Conservation (phyloP, 2,113 vertebrate genomes). For the Morone chrysops region DNA sequence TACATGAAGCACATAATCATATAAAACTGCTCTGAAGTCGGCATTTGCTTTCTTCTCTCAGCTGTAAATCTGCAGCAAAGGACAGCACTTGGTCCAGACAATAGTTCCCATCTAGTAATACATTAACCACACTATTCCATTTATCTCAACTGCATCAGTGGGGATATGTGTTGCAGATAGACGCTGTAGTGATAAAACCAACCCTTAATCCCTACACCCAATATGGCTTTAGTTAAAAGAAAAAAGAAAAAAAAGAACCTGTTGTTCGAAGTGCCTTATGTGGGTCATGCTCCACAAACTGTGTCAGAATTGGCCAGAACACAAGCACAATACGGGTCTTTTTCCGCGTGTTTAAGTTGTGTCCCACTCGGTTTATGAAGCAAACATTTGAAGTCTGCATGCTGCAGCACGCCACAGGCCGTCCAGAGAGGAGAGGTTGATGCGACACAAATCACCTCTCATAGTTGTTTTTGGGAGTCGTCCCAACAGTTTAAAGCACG, state of each 20-base stretch:
- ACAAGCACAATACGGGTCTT: conserved; percentile 27
- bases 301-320: conserved; percentile 23
- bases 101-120: conserved; percentile 46
- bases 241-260: conserved; percentile 3
- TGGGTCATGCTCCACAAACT: conserved; percentile 31
- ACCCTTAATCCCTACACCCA: not conserved
- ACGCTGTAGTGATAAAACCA: conserved; percentile 37
- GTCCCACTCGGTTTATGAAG: conserved; percentile 36
- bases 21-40: not conserved
- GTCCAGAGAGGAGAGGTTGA: conserved; percentile 17
- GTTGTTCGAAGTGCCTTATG: conserved; percentile 27
- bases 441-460: conserved; percentile 28
- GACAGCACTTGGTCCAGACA: conserved; percentile 20
- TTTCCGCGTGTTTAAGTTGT: conserved; percentile 54
- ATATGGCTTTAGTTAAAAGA: not conserved
- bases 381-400: conserved; percentile 50
- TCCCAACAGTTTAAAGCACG: not conserved
- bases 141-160: conserved; percentile 56
- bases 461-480: not conserved
- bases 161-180: conserved; percentile 23
- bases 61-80: conserved; percentile 37
- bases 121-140: conserved; percentile 59
- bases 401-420: conserved; percentile 71
- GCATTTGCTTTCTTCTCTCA: conserved; percentile 20
- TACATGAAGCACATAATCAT: not conserved